Evolutionary conservation across 2,113 vertebrate genomes (phyloP), one percentile per base, ranked within the genome.

Genomic region (Paraplagusia blochii): DNA sequence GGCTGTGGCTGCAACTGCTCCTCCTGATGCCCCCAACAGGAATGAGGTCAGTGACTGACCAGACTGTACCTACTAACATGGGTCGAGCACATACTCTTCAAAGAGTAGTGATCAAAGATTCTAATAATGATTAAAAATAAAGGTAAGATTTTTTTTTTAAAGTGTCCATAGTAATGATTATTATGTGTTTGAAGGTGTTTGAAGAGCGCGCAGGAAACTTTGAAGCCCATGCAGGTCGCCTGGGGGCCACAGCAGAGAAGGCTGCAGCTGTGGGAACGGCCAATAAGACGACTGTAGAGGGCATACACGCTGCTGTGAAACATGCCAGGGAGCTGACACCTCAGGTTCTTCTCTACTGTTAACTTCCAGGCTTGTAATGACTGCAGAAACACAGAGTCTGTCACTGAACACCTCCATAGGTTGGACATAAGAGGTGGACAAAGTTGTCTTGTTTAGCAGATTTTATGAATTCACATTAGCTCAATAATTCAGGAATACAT

Each of bases 181-280:
- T 22, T 34, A 15, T 53, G n/a, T n/a, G n/a, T n/a, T n/a, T n/a
- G n/a, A n/a, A 99, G 96, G 92, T 98, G 43, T 99, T 99, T 84
- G 93, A 96, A 5, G 97, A 99, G 77, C 92, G 97, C 36, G 95
- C 97, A 50, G 93, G 92, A 11, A 95, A 98, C 80, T 99, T 99
- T 81, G 96, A 98, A 86, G 91, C 92, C 72, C 96, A 99, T 29
- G 92, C 95, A 22, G 92, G 92, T 59, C 92, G 90, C 8, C 87
- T 99, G 64, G 95, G 94, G 19, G 93, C 95, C 10, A 99, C 97
- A 0, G 96, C 97, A 13, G 97, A 99, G 78, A 99, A 98, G 78
- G 97, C 96, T 0, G 97, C 97, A 55, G 95, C 95, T 0, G 97
- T 99, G 38, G 97, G 97, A 44, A 92, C 97, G 17, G 96, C 94